phyloP scores from a whole-genome alignment of 2,797 vertebrate genomes.

The Potorous gilbertii region DNA sequence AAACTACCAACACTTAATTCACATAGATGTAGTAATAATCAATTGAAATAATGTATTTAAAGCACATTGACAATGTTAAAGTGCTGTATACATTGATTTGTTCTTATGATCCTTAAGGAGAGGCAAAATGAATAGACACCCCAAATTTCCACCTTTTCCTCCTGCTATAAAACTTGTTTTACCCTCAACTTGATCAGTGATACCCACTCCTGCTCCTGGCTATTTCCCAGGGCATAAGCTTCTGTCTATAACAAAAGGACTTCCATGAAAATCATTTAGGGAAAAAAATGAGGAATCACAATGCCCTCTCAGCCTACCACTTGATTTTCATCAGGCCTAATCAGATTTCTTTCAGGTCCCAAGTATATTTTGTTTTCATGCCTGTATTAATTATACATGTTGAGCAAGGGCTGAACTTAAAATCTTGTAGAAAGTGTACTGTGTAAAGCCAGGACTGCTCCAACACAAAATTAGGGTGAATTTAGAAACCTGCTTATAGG shows the following conservation, averaged over 20 bases:
- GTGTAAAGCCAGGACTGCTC: not conserved
- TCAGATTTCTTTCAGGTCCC: not conserved
- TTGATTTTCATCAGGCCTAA: not conserved
- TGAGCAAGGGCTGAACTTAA: slow-evolving; percentile 7
- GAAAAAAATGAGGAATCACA: not conserved
- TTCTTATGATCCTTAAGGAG: not conserved
- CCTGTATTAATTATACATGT: not conserved
- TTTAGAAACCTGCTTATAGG: not conserved
- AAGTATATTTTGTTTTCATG: not conserved
- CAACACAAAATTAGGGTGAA: not conserved
- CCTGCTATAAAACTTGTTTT: not conserved
- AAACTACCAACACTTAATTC: not conserved
- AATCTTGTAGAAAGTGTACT: not conserved
- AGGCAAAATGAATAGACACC: not conserved
- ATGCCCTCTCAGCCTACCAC: not conserved
- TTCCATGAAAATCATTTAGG: not conserved
- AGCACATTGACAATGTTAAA: not conserved
- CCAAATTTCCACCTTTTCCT: not conserved
- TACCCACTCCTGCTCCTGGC: not conserved
- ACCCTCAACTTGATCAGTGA: not conserved
- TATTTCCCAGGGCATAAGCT: not conserved
- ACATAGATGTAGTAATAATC: not conserved
- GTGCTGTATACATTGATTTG: not conserved
- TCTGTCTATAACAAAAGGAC: not conserved
- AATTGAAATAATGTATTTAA: not conserved